phyloP scores from a whole-genome alignment of 2,888 invertebrate species.

The Anthophora plumipes region DNA sequence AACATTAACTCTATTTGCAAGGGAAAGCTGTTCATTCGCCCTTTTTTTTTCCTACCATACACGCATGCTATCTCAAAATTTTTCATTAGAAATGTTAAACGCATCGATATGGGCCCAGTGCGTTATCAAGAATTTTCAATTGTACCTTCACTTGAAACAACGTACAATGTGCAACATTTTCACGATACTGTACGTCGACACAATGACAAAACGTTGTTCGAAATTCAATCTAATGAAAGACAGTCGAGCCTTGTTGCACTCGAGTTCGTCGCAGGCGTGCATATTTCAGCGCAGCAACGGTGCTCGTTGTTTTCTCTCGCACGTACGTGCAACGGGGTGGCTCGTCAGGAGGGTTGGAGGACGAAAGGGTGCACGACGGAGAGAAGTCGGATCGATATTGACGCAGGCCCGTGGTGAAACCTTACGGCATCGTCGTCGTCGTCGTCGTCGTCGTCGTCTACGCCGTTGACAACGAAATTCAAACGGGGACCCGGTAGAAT shows the following conservation, averaged over 20 bases:
- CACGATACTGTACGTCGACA: background rate
- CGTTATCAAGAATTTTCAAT: too few species aligned
- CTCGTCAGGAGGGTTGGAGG: background rate
- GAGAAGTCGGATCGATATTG: constrained; percentile 67
- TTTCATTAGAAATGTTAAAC: too few species aligned
- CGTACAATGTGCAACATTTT: background rate
- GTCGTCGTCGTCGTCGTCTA: constrained; percentile 38
- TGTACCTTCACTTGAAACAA: too few species aligned
- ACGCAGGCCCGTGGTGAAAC: constrained; percentile 64
- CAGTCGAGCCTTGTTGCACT: background rate
- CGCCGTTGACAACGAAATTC: too few species aligned
- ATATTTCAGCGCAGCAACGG: constrained; percentile 46
- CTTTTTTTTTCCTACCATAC: too few species aligned
- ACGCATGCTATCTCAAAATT: too few species aligned
- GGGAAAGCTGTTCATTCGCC: too few species aligned
- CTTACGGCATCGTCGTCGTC: constrained; percentile 53
- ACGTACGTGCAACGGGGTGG: constrained; percentile 26
- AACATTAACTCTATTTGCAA: too few species aligned
- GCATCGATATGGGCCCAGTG: too few species aligned
- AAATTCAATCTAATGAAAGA: constrained; percentile 30
- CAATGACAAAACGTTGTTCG: background rate
- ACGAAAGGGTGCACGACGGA: constrained; percentile 53
- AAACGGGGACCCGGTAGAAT: constrained; percentile 31
- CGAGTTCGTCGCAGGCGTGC: constrained; percentile 39
- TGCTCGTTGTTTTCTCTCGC: constrained; percentile 50